Percentiles rank a stretch among this genome's conserved stretches.
phyloP scores from a whole-genome alignment of 2,797 vertebrate species.

The Picus viridis region DNA sequence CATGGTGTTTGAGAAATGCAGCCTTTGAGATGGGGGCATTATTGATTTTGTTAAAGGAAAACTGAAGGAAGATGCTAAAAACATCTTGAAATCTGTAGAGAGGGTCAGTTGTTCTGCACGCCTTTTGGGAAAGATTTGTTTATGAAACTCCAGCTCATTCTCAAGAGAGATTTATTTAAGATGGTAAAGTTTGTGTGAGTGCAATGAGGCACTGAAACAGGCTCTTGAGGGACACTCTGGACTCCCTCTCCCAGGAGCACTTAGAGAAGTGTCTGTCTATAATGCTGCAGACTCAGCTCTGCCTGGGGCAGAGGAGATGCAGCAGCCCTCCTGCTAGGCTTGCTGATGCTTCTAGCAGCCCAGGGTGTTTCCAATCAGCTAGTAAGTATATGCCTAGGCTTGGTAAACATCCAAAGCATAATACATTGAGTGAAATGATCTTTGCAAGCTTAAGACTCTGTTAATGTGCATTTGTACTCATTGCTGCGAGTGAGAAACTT shows the following conservation, averaged over 20 bases:
- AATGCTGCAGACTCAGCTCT: background rate
- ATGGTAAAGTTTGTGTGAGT: background rate
- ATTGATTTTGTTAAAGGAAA: background rate
- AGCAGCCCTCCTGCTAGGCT: background rate
- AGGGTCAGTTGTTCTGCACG: background rate
- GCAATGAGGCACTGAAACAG: background rate
- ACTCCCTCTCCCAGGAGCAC: background rate
- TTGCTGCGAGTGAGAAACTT: background rate
- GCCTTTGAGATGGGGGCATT: background rate
- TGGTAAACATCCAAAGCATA: background rate
- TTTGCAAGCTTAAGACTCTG: background rate
- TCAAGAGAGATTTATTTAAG: background rate
- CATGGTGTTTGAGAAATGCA: background rate
- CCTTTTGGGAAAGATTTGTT: background rate
- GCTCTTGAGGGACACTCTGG: background rate
- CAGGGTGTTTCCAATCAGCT: rapidly evolving
- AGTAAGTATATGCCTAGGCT: background rate
- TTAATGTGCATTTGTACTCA: background rate
- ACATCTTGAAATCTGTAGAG: background rate
- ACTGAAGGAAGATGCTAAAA: background rate
- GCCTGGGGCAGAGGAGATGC: background rate
- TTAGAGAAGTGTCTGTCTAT: background rate
- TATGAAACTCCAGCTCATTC: background rate
- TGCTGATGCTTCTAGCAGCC: background rate
- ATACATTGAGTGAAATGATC: background rate